Evolutionary conservation across 2,888 invertebrate species (phyloP), one percentile per base, ranked within the genome.

Genomic region (Imbricaverruca yamaguchii): DNA sequence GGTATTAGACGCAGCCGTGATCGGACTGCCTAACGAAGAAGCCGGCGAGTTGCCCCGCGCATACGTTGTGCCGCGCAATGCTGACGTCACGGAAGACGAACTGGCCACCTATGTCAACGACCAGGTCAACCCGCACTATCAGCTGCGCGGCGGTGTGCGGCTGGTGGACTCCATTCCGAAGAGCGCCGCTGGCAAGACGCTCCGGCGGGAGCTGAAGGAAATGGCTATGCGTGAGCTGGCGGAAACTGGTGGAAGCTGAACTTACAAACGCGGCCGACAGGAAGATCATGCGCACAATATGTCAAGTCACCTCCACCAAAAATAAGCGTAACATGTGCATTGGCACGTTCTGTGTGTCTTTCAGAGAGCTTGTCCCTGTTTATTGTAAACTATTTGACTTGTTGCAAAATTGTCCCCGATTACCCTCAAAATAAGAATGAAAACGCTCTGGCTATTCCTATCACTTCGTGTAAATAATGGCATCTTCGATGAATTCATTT

Each of bases 121-220:
- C 79, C 39, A 39, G 39, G 39, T 39, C 39, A 39, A 94, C 0
- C 89, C 91, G 12, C 94, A 92, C 86, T 96, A 96, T 86, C 90
- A 90, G 39, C 88, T 96, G 81, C 92, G 92, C 2, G 92, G 93
- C 1, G 84, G 84, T 3, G 91, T 94, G 7, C 88, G 89, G 80
- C 92, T 94, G 86, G 87, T 93, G 53, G 90, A 91, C 3, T 84
- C 89, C 0, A 92, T 94, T 85, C 94, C 94, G 0, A 91, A 93
- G 86, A 93, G 92, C 84, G 90, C 91, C 0, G 91, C 92, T 7
- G 94, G 94, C 9, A 94, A 94, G 88, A 93, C 94, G 77, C 87
- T 93, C 85, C 89, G 93, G 84, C 91, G 92, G 83, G 91, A 92
- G 87, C 88, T 93, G 13, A 7, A 12, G 6, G 79, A 79, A 18